phyloP scores from a whole-genome alignment of 2,888 invertebrate genomes.

The Drosophila algonquin region DNA sequence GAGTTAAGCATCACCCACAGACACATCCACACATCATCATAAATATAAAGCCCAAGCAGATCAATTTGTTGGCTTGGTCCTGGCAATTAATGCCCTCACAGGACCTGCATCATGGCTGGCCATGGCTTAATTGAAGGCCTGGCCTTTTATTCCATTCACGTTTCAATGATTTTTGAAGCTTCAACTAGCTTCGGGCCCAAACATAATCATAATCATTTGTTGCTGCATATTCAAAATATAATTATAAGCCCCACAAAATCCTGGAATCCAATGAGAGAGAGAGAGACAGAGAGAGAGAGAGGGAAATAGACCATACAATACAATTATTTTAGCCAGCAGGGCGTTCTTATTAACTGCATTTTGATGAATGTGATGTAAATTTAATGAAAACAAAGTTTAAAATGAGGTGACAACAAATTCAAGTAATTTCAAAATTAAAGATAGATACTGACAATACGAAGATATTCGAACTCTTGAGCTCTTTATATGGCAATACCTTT shows the following conservation, averaged over 20 bases:
- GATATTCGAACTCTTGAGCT: too few species aligned
- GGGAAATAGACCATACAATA: not conserved
- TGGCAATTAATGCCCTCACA: not conserved
- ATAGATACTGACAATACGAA: too few species aligned
- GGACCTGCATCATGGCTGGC: not conserved
- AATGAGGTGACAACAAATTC: too few species aligned
- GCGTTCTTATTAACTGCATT: not conserved
- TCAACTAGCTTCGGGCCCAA: not conserved
- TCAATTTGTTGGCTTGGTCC: not conserved
- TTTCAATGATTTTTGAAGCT: not conserved
- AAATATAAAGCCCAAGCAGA: not conserved
- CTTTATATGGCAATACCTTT: too few species aligned
- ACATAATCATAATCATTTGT: too few species aligned
- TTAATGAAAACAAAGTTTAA: slow-evolving; percentile 2
- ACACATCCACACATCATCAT: not conserved
- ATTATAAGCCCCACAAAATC: not conserved
- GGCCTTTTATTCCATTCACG: not conserved
- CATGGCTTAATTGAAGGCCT: not conserved
- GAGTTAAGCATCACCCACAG: too few species aligned
- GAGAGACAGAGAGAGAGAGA: too few species aligned
- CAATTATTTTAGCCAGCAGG: not conserved
- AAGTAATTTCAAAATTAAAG: too few species aligned
- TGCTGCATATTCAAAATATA: not conserved
- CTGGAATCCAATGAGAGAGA: not conserved
- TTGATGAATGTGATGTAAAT: slow-evolving; percentile 15